These are phyloP conservation scores for Acholoe squamosa DNA, from an alignment of 2,888 invertebrate species.

Conservation along the genomic window DNA sequence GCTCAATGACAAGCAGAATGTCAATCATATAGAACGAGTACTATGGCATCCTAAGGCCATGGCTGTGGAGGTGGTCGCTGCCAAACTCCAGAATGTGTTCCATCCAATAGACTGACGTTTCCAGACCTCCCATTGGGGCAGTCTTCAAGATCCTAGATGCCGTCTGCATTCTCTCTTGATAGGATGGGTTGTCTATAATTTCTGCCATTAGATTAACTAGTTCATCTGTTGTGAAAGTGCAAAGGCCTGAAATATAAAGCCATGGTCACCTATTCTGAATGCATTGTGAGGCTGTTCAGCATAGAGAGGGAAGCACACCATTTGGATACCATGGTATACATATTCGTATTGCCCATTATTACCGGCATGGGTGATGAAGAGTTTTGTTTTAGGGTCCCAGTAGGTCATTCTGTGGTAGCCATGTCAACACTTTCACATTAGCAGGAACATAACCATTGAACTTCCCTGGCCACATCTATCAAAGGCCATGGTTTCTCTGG, in stretches of 20 bases:
- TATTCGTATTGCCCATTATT: slow-evolving; percentile 57
- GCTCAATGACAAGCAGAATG: background rate
- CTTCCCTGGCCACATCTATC: background rate
- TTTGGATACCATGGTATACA: slow-evolving; percentile 59
- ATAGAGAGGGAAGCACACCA: slow-evolving; percentile 49
- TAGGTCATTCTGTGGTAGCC: slow-evolving; percentile 64
- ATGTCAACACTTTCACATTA: slow-evolving; percentile 11
- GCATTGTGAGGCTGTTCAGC: slow-evolving; percentile 51
- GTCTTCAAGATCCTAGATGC: slow-evolving; percentile 14
- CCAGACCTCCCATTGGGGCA: background rate
- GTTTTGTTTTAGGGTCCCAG: slow-evolving; percentile 51
- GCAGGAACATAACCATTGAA: background rate
- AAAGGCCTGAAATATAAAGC: slow-evolving; percentile 32
- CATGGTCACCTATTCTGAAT: background rate
- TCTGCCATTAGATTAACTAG: background rate
- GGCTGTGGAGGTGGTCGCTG: background rate
- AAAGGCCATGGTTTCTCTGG: background rate
- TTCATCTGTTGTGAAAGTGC: background rate
- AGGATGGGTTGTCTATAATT: background rate
- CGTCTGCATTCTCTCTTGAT: background rate
- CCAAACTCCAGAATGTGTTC: slow-evolving; percentile 56
- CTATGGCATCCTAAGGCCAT: slow-evolving; percentile 30
- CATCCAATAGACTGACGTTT: background rate
- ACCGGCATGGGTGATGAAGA: slow-evolving; percentile 58
- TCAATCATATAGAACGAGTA: slow-evolving; percentile 29